These are phyloP conservation scores for Timema podura DNA, from an alignment of 2,888 invertebrate species.

Conservation along the genomic window DNA sequence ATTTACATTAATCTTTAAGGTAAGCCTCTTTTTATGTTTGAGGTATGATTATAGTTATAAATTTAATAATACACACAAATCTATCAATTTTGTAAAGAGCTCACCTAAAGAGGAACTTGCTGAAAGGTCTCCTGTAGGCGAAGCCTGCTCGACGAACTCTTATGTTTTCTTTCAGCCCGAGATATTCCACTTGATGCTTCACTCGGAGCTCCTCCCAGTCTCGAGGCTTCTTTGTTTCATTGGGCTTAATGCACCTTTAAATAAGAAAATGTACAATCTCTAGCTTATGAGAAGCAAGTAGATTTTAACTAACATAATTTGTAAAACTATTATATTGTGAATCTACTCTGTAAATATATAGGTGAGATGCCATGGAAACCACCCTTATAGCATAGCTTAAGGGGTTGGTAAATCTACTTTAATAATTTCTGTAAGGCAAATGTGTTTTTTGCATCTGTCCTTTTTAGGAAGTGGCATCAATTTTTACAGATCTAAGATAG, in stretches of 20 bases:
- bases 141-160: constrained; percentile 63
- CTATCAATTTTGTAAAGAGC: background rate
- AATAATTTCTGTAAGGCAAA: too few species aligned
- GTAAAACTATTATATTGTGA: too few species aligned
- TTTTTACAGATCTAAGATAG: too few species aligned
- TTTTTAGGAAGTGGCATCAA: too few species aligned
- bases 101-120: constrained; percentile 56
- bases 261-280: background rate
- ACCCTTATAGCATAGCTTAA: too few species aligned
- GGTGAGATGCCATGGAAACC: too few species aligned
- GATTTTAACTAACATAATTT: too few species aligned
- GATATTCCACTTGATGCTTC: constrained; percentile 63
- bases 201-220: constrained; percentile 64
- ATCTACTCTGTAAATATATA: too few species aligned
- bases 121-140: constrained; percentile 59
- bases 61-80: too few species aligned
- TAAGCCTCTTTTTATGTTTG: background rate
- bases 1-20: background rate
- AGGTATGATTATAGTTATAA: too few species aligned
- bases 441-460: too few species aligned
- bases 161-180: constrained; percentile 65
- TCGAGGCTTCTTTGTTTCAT: constrained; percentile 60
- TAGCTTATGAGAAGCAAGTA: background rate
- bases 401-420: too few species aligned
- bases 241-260: constrained; percentile 60